These are phyloP conservation scores for Telmatherina bonti DNA, from an alignment of 2,797 vertebrate genomes.

Conservation along the genomic window DNA sequence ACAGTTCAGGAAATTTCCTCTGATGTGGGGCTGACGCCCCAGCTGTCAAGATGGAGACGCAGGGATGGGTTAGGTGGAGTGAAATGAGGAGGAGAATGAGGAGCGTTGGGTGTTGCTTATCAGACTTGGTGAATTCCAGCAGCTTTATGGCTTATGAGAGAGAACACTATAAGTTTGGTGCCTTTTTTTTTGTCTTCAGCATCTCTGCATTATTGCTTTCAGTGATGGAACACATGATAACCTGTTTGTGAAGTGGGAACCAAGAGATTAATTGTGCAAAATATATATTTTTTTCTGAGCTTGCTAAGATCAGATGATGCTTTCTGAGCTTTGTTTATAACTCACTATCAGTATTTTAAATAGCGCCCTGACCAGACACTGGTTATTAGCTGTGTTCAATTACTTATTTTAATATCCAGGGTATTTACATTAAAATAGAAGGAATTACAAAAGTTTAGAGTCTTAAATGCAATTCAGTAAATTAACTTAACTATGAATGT, in stretches of 20 bases:
- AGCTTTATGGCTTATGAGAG: slow-evolving; percentile 56
- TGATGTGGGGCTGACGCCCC: slow-evolving; percentile 67
- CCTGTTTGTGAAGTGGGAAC: slow-evolving; percentile 48
- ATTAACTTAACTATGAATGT: too few relatives aligned
- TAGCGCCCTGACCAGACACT: background rate
- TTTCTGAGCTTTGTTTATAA: slow-evolving; percentile 47
- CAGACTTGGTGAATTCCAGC: slow-evolving; percentile 64
- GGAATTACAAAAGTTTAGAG: background rate
- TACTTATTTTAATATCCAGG: too few relatives aligned
- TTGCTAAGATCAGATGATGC: slow-evolving; percentile 44
- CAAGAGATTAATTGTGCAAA: slow-evolving; percentile 30
- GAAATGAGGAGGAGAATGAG: slow-evolving; percentile 41
- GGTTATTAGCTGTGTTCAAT: too few relatives aligned
- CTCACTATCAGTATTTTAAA: slow-evolving; percentile 22
- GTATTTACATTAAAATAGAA: too few relatives aligned
- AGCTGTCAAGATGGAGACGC: slow-evolving; percentile 63
- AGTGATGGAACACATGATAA: slow-evolving; percentile 55
- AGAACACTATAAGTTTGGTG: slow-evolving; percentile 59
- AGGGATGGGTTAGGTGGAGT: slow-evolving; percentile 37
- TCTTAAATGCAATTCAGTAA: too few relatives aligned
- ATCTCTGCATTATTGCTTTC: slow-evolving; percentile 57
- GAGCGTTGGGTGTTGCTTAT: slow-evolving; percentile 64
- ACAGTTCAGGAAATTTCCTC: slow-evolving; percentile 77
- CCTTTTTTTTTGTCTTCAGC: slow-evolving; percentile 40
- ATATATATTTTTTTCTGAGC: slow-evolving; percentile 41